A percentile compares a stretch with the other conserved stretches of the same genome.
Conservation (phyloP, 2,797 vertebrate species). For the Rhincodon typus region DNA sequence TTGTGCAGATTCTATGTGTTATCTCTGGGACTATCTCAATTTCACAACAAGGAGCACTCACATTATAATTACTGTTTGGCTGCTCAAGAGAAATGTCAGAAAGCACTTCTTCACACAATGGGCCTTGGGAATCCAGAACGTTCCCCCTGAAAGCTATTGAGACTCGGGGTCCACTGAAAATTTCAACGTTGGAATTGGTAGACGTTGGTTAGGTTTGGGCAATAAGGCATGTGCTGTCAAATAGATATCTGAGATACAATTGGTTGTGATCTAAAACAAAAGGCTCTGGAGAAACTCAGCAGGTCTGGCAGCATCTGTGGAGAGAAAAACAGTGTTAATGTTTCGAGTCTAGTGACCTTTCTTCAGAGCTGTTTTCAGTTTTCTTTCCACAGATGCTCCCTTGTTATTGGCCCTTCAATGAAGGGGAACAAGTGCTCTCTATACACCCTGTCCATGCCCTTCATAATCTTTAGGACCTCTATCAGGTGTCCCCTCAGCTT, state of each 20-base stretch:
- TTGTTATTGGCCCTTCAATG: no score
- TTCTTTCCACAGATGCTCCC: no score
- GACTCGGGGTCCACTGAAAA: neutral
- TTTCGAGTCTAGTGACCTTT: no score
- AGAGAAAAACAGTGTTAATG: no score
- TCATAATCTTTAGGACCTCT: no score
- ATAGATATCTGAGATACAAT: neutral
- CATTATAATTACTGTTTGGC: neutral
- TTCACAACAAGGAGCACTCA: neutral
- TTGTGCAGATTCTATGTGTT: neutral
- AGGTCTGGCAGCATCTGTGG: no score
- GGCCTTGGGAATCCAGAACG: neutral
- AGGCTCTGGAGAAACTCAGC: no score
- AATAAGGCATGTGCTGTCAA: neutral
- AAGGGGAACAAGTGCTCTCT: no score
- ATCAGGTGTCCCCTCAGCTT: no score
- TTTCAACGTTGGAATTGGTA: neutral
- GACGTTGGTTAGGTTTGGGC: neutral
- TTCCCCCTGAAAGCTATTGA: neutral
- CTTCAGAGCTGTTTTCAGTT: no score
- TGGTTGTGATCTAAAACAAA: neutral
- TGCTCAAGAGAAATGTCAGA: neutral
- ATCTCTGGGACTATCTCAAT: neutral
- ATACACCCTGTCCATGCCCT: no score
- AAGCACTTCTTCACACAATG: neutral